Evolutionary conservation across 2,113 vertebrate genomes (phyloP).

Genomic region (Melanostigma gelatinosum): DNA sequence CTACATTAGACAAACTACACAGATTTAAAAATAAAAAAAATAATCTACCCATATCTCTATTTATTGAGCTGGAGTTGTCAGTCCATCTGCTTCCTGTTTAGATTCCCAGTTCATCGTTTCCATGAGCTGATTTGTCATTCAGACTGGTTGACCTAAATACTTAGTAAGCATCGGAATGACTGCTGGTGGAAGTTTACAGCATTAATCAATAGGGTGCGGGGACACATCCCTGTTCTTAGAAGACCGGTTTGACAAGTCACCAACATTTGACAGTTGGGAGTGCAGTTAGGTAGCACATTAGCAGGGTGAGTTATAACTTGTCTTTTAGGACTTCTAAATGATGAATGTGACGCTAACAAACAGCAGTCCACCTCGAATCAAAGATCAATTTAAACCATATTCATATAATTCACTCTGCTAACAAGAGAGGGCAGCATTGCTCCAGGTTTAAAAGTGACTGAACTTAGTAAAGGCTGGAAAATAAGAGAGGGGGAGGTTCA

Average conservation of each 20-base stretch:
- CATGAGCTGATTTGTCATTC: background rate
- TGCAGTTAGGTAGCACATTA: too few relatives aligned
- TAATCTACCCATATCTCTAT: background rate
- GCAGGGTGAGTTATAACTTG: background rate
- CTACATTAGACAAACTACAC: background rate
- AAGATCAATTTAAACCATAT: background rate
- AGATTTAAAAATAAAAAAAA: too few relatives aligned
- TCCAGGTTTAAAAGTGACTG: background rate
- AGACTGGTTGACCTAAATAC: background rate
- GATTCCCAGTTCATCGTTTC: background rate
- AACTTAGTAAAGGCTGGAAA: background rate
- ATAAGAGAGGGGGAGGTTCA: too few relatives aligned
- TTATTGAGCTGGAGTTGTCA: background rate
- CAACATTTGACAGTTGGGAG: background rate
- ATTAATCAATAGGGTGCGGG: background rate
- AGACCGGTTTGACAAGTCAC: conserved; percentile 28
- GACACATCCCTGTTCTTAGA: background rate
- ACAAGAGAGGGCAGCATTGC: conserved; percentile 51
- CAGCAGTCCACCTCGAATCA: background rate
- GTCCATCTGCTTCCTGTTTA: conserved; percentile 10
- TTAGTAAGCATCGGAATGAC: background rate
- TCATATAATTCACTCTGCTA: background rate
- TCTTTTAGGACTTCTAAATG: background rate
- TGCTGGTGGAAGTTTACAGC: background rate
- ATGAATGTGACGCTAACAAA: background rate